Evolutionary conservation across 2,888 invertebrate species (phyloP).

Genomic region (Hemistola chrysoprasaria): DNA sequence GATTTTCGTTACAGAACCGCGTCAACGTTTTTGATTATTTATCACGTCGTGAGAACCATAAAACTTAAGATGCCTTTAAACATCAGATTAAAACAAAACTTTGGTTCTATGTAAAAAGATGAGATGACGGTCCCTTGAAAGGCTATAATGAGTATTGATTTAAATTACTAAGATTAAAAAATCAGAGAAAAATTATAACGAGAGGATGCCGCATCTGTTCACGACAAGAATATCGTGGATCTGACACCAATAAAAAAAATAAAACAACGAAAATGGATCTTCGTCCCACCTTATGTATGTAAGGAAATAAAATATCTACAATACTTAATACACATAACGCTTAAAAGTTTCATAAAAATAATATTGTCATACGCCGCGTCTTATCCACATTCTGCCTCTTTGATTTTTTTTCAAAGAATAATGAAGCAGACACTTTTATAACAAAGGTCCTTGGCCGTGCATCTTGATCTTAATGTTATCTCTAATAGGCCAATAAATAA

Average conservation of each 20-base stretch:
- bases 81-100: constrained; percentile 77
- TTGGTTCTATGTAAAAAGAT: constrained; percentile 70
- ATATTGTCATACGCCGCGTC: constrained; percentile 23
- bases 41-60: constrained; percentile 63
- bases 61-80: constrained; percentile 73
- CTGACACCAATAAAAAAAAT: constrained; percentile 18
- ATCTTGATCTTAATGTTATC: constrained; percentile 82
- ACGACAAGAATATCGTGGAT: constrained; percentile 48
- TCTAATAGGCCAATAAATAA: constrained; percentile 83
- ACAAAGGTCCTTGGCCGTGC: constrained; percentile 82
- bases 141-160: constrained; percentile 81
- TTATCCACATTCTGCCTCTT: constrained; percentile 57
- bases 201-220: constrained; percentile 62
- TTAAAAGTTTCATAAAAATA: too few species aligned
- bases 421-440: constrained; percentile 82
- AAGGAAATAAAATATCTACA: constrained; percentile 3
- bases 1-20: constrained; percentile 47
- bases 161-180: constrained; percentile 78
- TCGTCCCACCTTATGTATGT: too few species aligned
- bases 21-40: constrained; percentile 66
- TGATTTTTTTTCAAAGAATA: constrained; percentile 77
- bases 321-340: too few species aligned
- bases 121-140: constrained; percentile 76
- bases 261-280: too few species aligned
- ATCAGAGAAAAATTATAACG: constrained; percentile 80